Conservation (phyloP, 2,888 invertebrate species). For the Neoaliturus tenellus region DNA sequence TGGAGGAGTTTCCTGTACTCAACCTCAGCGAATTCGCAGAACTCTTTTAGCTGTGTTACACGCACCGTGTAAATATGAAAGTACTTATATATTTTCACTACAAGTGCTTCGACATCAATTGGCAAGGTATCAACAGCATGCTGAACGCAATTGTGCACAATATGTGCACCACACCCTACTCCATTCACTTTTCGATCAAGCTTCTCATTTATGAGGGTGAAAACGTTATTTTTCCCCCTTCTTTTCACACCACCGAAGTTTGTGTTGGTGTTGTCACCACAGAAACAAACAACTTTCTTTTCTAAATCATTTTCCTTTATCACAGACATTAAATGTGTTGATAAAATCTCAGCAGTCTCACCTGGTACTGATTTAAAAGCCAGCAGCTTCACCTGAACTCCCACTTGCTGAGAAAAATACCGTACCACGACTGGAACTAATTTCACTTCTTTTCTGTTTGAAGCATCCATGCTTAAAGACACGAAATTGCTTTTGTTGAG, state of each 20-base stretch:
- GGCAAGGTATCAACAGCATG: slow-evolving; percentile 68
- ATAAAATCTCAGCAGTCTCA: too few relatives aligned
- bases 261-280: too few relatives aligned
- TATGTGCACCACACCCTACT: too few relatives aligned
- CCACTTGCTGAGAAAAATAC: slow-evolving; percentile 43
- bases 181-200: slow-evolving; percentile 6
- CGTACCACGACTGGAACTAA: slow-evolving; percentile 59
- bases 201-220: too few relatives aligned
- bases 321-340: slow-evolving; percentile 34
- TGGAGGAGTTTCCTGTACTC: too few relatives aligned
- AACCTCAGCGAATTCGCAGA: too few relatives aligned
- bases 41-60: slow-evolving; percentile 63
- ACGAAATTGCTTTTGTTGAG: too few relatives aligned
- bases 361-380: too few relatives aligned
- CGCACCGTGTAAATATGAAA: slow-evolving; percentile 70
- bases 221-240: too few relatives aligned
- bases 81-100: slow-evolving; percentile 69
- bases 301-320: slow-evolving; percentile 38
- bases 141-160: slow-evolving; percentile 69
- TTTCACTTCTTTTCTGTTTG: slow-evolving; percentile 55
- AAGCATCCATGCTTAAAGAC: slow-evolving; percentile 16
- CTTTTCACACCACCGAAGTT: too few relatives aligned
- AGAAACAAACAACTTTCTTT: too few relatives aligned
- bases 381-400: too few relatives aligned
- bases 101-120: slow-evolving; percentile 68